Base-by-base conservation (phyloP, 2,888 invertebrate species). In the Kryphioiulus occultus region DNA sequence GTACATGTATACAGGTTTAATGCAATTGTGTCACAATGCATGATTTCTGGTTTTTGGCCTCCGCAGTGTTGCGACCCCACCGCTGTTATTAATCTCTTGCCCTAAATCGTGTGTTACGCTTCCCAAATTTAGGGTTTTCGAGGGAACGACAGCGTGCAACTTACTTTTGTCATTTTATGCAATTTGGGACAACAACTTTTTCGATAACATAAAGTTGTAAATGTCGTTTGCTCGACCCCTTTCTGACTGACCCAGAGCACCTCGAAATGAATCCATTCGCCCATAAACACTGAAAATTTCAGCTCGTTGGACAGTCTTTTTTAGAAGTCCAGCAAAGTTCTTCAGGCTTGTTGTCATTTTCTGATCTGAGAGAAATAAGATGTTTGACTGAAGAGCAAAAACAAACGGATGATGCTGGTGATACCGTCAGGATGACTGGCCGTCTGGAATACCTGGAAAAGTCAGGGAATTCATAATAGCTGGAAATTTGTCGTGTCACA, bases 141-240 rank as follows among this genome's bases (percentile, higher is more conserved):
- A n/a, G 22, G n/a, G 59, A 22, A 59, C 22, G 59, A 59, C 59
- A 47, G 59, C 22, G n/a, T n/a, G 59, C n/a, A n/a, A n/a, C 22
- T 22, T 7, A 59, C n/a, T 59, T 59, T 59, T 59, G 59, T 59
- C 59, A 59, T 59, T 47, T 59, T 10, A n/a, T 59, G n/a, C n/a
- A n/a, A 59, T 59, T 59, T 59, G 59, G 59, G 59, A 22, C 59
- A 59, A 59, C 59, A 59, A 59, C 59, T 59, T 59, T 59, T 59
- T 59, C 59, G 59, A 59, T n/a, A 22, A 59, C 59, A n/a, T n/a
- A n/a, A n/a, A n/a, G 59, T 59, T 22, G 10, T 3, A 59, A 59
- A 59, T 22, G 59, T n/a, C 4, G 59, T 22, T 59, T 22, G 59
- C 59, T 10, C 22, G 7, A 59, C 59, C 59, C 59, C 59, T 59